Conservation (phyloP, 1,140 invertebrate genomes). For the Magallana gigas region DNA sequence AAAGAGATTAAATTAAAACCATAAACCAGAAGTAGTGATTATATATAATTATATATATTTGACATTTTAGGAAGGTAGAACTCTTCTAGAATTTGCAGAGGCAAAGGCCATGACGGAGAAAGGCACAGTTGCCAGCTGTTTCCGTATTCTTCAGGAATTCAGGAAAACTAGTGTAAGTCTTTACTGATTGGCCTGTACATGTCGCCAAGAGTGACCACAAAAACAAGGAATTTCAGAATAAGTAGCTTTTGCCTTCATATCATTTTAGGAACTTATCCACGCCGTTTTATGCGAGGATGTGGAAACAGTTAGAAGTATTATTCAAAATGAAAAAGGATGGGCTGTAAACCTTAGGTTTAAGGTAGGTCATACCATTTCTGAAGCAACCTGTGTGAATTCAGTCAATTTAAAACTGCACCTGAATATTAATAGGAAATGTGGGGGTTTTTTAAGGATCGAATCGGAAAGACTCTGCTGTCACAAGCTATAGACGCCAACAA, state of each 20-base stretch:
- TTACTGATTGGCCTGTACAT: no score
- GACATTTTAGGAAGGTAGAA: slow-evolving; percentile 61
- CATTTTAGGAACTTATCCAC: slow-evolving; percentile 64
- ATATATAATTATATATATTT: no score
- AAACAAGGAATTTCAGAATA: no score
- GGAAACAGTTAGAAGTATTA: slow-evolving; percentile 49
- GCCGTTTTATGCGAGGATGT: slow-evolving; percentile 65
- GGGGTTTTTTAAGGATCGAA: slow-evolving; percentile 57
- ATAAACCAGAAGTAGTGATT: no score
- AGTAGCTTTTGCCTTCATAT: background rate
- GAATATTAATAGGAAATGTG: background rate
- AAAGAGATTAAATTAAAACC: no score
- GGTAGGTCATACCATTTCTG: slow-evolving; percentile 52
- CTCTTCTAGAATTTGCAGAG: slow-evolving; percentile 64
- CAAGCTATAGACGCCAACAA: slow-evolving; percentile 66
- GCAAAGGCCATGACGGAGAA: slow-evolving; percentile 43
- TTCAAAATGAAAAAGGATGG: slow-evolving; percentile 56
- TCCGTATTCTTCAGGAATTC: slow-evolving; percentile 59
- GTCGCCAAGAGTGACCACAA: no score
- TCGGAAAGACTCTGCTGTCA: slow-evolving; percentile 65
- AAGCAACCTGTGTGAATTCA: no score
- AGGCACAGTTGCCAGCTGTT: slow-evolving; percentile 56
- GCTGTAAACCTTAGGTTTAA: slow-evolving; percentile 67
- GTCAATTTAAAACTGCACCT: no score
- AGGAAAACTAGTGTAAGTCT: slow-evolving; percentile 65